phyloP scores from a whole-genome alignment of 2,113 vertebrate species.

The Mustela nigripes region DNA sequence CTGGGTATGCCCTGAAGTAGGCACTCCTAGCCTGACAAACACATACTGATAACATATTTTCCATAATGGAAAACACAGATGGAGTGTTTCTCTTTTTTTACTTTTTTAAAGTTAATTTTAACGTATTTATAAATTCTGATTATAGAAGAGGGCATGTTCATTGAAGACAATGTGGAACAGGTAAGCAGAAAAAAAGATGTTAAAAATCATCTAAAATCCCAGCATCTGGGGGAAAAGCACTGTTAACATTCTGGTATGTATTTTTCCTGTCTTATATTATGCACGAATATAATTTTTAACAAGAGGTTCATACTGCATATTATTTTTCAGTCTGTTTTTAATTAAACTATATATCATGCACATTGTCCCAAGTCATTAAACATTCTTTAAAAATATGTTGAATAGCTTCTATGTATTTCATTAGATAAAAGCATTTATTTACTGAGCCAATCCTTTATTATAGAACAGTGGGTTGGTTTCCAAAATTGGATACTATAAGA shows the following conservation, averaged over 20 bases:
- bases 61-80: not conserved
- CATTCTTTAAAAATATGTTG: slow-evolving; percentile 17
- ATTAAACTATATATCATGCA: not conserved
- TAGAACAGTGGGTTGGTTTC: not conserved
- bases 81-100: not conserved
- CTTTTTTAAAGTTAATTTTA: not conserved
- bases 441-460: not conserved
- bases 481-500: slow-evolving; percentile 2
- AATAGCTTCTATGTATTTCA: not conserved
- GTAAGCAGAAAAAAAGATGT: not conserved
- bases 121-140: slow-evolving; percentile 23
- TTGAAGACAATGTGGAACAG: slow-evolving; percentile 17
- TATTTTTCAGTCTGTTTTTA: not conserved
- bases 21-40: not conserved
- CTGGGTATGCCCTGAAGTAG: not conserved
- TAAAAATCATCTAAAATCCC: slow-evolving; percentile 17
- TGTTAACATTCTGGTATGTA: not conserved
- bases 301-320: not conserved
- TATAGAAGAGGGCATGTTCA: not conserved
- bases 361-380: slow-evolving; percentile 13
- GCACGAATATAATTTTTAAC: not conserved
- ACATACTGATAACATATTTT: not conserved
- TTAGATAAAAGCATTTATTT: slow-evolving; percentile 23
- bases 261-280: not conserved
- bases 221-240: not conserved